These are phyloP conservation scores for Carassius auratus DNA, from an alignment of 2,113 vertebrate species.

Conservation along the genomic window DNA sequence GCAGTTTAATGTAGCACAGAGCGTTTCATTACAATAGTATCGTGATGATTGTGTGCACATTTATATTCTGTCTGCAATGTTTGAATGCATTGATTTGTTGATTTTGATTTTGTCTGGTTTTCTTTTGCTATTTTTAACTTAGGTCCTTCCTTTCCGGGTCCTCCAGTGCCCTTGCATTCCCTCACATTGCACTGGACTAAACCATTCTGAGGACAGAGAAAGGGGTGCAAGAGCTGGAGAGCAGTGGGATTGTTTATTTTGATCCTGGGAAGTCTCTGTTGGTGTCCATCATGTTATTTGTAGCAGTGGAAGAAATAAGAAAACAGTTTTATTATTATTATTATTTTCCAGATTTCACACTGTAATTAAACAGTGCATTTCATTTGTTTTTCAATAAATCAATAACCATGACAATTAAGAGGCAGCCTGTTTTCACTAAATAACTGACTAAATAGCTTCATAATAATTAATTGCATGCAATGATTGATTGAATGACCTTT, in stretches of 20 bases:
- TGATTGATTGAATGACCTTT: not conserved
- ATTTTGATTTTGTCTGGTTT: not conserved
- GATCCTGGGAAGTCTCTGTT: conserved; percentile 28
- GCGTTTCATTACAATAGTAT: not conserved
- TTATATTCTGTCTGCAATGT: not conserved
- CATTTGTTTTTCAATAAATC: conserved; percentile 22
- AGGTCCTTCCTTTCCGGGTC: conserved; percentile 51
- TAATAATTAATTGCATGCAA: not conserved
- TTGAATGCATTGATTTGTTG: not conserved
- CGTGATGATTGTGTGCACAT: not conserved
- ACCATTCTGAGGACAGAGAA: conserved; percentile 56
- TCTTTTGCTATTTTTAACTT: conserved; percentile 1
- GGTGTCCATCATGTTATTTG: conserved; percentile 21
- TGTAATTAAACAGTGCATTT: not conserved
- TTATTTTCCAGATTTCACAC: conserved; percentile 2
- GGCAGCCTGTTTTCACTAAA: not conserved
- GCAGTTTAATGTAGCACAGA: not conserved
- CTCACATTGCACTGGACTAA: conserved; percentile 53
- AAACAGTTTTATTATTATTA: not conserved
- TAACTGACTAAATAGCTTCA: not conserved
- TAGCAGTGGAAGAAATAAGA: conserved; percentile 8
- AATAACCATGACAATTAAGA: not conserved
- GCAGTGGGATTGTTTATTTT: conserved; percentile 32
- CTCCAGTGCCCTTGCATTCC: conserved; percentile 60
- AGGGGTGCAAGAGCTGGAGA: conserved; percentile 21